Conservation (phyloP, 2,888 invertebrate species). For the Schizaphis graminum region DNA sequence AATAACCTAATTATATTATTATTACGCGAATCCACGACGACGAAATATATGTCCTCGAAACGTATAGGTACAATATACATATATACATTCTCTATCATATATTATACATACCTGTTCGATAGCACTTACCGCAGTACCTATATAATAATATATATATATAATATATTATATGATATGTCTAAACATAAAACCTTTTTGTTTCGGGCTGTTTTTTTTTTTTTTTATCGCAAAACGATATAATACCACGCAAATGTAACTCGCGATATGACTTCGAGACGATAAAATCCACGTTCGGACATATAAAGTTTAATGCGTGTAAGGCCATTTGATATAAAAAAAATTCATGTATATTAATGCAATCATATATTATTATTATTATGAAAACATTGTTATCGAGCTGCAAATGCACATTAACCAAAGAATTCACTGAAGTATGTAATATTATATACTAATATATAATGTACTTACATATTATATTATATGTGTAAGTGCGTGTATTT, state of each 20-base stretch:
- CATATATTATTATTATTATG: background rate
- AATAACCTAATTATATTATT: conserved; percentile 39
- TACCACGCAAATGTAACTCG: conserved; percentile 9
- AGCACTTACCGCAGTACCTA: background rate
- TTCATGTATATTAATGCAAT: background rate
- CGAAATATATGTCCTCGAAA: conserved; percentile 25
- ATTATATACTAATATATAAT: background rate
- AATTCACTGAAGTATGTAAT: background rate
- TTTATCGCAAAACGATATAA: conserved; percentile 46
- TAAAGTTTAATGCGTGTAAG: conserved; percentile 18
- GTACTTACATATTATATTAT: no score
- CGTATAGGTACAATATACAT: background rate
- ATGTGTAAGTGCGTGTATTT: background rate
- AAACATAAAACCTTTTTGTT: conserved; percentile 12
- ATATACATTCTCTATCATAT: background rate
- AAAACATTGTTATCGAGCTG: background rate
- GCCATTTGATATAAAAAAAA: background rate
- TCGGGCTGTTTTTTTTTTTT: background rate
- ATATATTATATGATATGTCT: background rate
- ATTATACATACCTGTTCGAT: background rate
- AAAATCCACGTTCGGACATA: conserved; percentile 21
- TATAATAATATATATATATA: background rate
- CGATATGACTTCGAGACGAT: conserved; percentile 14
- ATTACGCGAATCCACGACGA: conserved; percentile 34
- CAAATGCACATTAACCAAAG: background rate